These are phyloP conservation scores for Ophiodon elongatus DNA, from an alignment of 2,113 vertebrate genomes.

Conservation along the genomic window DNA sequence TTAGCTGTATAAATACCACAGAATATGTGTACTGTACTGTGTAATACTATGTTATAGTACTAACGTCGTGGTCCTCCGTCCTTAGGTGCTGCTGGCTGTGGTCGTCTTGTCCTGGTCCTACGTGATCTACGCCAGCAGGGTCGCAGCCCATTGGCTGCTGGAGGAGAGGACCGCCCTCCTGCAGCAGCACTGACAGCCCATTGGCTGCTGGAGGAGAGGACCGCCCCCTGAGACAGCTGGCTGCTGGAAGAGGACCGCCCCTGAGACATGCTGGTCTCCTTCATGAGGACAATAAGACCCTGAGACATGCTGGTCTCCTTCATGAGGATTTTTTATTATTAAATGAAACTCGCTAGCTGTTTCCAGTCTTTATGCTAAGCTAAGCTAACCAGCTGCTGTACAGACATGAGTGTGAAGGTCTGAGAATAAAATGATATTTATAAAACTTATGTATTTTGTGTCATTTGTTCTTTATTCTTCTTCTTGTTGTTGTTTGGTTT, in stretches of 20 bases:
- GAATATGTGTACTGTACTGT: too few species aligned
- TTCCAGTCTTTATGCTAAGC: too few species aligned
- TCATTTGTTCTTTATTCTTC: neutral
- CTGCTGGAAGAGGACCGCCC: neutral
- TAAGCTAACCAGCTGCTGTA: too few species aligned
- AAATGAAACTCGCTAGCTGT: too few species aligned
- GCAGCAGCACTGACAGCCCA: slow-evolving; percentile 39
- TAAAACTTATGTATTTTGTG: neutral
- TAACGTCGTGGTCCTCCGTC: too few species aligned
- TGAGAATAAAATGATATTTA: too few species aligned
- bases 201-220: neutral
- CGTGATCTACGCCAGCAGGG: slow-evolving; percentile 83
- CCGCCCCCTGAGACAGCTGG: neutral
- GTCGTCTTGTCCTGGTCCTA: slow-evolving; percentile 85
- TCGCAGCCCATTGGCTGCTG: slow-evolving; percentile 80
- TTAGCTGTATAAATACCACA: too few species aligned
- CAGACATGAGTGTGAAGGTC: too few species aligned
- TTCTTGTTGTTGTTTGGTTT: neutral
- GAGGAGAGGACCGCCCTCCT: slow-evolving; percentile 55
- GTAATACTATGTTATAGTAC: too few species aligned
- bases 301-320: neutral
- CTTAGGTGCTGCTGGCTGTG: slow-evolving; percentile 76
- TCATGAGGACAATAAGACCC: neutral
- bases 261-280: neutral
- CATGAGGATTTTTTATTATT: too few species aligned